phyloP scores from a whole-genome alignment of 2,113 vertebrate species.

The Amazona guildingii region DNA sequence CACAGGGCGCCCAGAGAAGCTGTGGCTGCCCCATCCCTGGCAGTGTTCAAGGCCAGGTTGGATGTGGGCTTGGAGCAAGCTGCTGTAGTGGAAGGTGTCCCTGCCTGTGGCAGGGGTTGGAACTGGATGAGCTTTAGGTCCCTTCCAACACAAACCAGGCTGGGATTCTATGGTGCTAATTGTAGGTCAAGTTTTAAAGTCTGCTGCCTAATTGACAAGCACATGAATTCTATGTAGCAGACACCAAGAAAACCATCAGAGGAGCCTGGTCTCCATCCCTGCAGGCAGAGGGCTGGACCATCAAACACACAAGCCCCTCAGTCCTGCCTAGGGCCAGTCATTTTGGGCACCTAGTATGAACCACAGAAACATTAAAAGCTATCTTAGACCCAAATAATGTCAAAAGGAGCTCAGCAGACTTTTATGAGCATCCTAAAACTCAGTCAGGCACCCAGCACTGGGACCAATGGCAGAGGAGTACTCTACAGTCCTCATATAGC shows the following conservation, averaged over 20 bases:
- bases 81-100: not conserved
- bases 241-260: not conserved
- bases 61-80: not conserved
- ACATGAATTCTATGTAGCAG: not conserved
- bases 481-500: rapidly evolving
- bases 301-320: not conserved
- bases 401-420: not conserved
- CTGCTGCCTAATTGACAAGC: not conserved
- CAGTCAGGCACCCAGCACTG: rapidly evolving
- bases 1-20: not conserved
- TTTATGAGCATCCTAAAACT: not conserved
- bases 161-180: not conserved
- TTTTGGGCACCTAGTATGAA: not conserved
- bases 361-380: not conserved
- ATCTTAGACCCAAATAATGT: not conserved
- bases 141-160: not conserved
- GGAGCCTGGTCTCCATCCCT: not conserved
- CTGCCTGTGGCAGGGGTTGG: not conserved
- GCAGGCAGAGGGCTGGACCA: not conserved
- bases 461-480: not conserved
- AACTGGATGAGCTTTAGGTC: not conserved
- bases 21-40: not conserved
- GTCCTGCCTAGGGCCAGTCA: not conserved
- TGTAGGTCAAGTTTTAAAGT: not conserved
- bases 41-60: not conserved